A percentile compares a stretch with the other conserved stretches of the same genome.
Evolutionary conservation across 2,113 vertebrate species (phyloP).

Genomic region (Corydoras sp.): DNA sequence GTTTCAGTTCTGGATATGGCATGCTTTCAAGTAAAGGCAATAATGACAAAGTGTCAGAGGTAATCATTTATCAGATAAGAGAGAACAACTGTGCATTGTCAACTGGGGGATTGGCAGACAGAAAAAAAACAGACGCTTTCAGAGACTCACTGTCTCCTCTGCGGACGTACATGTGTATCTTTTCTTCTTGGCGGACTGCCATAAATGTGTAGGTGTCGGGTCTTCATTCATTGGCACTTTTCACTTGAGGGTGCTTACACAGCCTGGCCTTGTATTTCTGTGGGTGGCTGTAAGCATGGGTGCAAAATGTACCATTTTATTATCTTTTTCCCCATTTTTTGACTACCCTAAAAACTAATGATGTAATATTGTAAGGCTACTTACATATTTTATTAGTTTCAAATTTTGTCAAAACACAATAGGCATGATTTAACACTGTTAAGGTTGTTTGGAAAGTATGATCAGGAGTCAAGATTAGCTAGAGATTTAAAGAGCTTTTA

Average conservation of each 20-base stretch:
- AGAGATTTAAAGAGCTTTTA: not conserved
- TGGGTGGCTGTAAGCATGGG: constrained; percentile 1
- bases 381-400: not conserved
- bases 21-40: not conserved
- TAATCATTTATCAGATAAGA: constrained; percentile 28
- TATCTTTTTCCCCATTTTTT: not conserved
- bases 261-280: not conserved
- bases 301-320: not conserved
- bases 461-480: not conserved
- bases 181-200: not conserved
- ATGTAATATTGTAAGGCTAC: not conserved
- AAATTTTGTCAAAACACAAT: not conserved
- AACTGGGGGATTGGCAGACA: constrained; percentile 14
- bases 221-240: constrained; percentile 11
- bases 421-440: not conserved
- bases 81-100: constrained; percentile 28
- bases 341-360: not conserved
- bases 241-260: constrained; percentile 5
- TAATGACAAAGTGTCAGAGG: constrained; percentile 12
- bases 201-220: constrained; percentile 2
- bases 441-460: not conserved
- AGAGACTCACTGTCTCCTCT: constrained; percentile 13
- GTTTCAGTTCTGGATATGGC: not conserved
- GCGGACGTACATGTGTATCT: constrained; percentile 5
- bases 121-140: constrained; percentile 17